These are phyloP conservation scores for Micronycteris hirsuta DNA, from an alignment of 2,113 vertebrate genomes.

Conservation along the genomic window DNA sequence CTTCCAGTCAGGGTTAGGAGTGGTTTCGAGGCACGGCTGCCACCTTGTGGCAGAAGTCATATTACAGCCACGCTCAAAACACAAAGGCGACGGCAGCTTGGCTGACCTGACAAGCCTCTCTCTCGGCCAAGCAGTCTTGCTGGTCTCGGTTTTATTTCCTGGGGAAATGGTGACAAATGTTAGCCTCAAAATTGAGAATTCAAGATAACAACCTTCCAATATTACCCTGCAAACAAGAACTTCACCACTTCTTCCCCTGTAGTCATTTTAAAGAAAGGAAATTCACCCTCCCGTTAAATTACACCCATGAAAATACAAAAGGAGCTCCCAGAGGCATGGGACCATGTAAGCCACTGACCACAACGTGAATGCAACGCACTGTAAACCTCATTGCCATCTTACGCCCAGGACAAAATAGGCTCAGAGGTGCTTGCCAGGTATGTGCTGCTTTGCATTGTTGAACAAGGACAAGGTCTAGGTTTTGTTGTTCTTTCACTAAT, in stretches of 20 bases:
- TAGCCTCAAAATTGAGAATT: background rate
- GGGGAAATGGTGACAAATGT: background rate
- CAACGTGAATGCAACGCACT: background rate
- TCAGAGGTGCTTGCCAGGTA: background rate
- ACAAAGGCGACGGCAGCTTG: background rate
- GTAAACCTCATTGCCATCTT: background rate
- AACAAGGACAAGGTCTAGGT: background rate
- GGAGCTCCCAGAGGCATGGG: background rate
- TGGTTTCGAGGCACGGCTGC: background rate
- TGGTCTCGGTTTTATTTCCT: slow-evolving; percentile 12
- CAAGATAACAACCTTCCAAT: background rate
- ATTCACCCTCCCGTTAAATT: background rate
- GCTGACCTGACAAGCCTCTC: background rate
- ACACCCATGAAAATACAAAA: background rate
- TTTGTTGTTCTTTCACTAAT: background rate
- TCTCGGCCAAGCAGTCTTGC: background rate
- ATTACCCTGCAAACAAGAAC: background rate
- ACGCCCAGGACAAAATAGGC: background rate
- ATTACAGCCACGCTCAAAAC: background rate
- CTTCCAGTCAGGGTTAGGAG: background rate
- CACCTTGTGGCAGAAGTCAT: slow-evolving; percentile 48
- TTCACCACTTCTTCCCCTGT: background rate
- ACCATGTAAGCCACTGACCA: background rate
- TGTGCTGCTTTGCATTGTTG: background rate
- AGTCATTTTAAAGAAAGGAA: background rate